Evolutionary conservation across 2,888 invertebrate genomes (phyloP), one percentile per base, ranked within the genome.

Genomic region (Caenorhabditis afra): DNA sequence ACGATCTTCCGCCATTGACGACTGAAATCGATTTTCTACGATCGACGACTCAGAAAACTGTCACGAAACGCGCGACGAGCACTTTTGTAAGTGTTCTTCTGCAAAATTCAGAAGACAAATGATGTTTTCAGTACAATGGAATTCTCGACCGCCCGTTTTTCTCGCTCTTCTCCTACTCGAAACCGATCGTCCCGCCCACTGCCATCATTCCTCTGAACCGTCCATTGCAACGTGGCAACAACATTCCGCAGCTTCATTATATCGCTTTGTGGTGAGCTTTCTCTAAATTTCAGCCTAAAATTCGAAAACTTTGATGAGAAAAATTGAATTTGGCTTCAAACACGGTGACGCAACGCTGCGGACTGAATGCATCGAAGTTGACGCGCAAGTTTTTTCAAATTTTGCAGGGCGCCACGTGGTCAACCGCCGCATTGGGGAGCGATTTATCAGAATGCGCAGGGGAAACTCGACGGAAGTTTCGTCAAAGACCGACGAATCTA

Each of bases 61-160:
- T 68, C n/a, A 52, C 70, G 12, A 77, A 77, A 58, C 44, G 77
- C 16, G 77, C 68, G 8, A 77, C 77, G 12, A 59, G 41, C 23
- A 62, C 62, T 29, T 77, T 77, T 77, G 77, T 77, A 18, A 59
- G 77, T 65, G 22, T 44, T 44, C 18, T 11, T 5, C 37, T 11
- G 14, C 41, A 11, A 14, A n/a, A 55, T 1, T 22, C n/a, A 22
- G 3, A 39, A 57, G 35, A 35, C 16, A 5, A 3, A 37, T 11
- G 29, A 47, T n/a, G 8, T 64, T 75, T 83, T 70, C 71, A 83
- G 83, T 83, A 83, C 68, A 81, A 83, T 47, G 83, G 83, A 41
- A 41, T 70, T n/a, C 58, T 83, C 20, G 81, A 81, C 16, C 71
- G 70, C 37, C 58, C 65, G 57, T 83, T 83, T 47, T 83, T 52